A percentile compares a stretch with the other conserved stretches of the same genome.
Evolutionary conservation across 1,140 invertebrate species (phyloP).

Genomic region (Nilaparvata lugens): DNA sequence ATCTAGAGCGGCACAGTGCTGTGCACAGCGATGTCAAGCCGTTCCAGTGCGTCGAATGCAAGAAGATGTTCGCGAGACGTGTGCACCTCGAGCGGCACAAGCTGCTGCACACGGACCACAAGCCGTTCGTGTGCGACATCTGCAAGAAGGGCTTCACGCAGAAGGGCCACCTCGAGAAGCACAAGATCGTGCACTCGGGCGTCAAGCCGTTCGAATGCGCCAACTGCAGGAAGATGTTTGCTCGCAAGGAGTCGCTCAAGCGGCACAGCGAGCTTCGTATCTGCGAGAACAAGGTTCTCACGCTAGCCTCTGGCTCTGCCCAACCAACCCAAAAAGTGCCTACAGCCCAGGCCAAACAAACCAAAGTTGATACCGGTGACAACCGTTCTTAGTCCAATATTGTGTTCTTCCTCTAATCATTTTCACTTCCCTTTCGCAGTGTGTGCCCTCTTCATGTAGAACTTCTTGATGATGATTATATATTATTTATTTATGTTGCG

Average conservation of each 20-base stretch:
- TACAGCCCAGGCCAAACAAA: too few relatives aligned
- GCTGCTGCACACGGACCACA: conserved; percentile 1
- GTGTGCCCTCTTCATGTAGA: too few relatives aligned
- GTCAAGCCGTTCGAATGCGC: not conserved
- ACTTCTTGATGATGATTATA: too few relatives aligned
- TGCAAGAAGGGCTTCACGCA: conserved; percentile 10
- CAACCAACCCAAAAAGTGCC: too few relatives aligned
- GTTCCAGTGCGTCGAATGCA: conserved; percentile 13
- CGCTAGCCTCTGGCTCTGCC: too few relatives aligned
- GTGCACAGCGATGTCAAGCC: conserved; percentile 29
- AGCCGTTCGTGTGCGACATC: conserved; percentile 7
- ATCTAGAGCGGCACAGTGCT: not conserved
- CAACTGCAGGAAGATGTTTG: not conserved
- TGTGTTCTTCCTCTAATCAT: too few relatives aligned
- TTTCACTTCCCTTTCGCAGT: too few relatives aligned
- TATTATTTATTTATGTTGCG: too few relatives aligned
- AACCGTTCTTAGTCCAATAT: too few relatives aligned
- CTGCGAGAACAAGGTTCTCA: too few relatives aligned
- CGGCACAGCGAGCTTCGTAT: not conserved
- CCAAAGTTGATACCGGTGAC: too few relatives aligned
- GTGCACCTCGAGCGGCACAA: conserved; percentile 7
- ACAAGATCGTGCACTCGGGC: conserved; percentile 6
- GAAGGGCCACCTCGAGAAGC: conserved; percentile 7
- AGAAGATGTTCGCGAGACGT: conserved; percentile 6
- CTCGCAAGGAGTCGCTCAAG: not conserved